A percentile compares a stretch with the other conserved stretches of the same genome.
Evolutionary conservation across 2,113 vertebrate species (phyloP).

Genomic region (Bucco capensis): DNA sequence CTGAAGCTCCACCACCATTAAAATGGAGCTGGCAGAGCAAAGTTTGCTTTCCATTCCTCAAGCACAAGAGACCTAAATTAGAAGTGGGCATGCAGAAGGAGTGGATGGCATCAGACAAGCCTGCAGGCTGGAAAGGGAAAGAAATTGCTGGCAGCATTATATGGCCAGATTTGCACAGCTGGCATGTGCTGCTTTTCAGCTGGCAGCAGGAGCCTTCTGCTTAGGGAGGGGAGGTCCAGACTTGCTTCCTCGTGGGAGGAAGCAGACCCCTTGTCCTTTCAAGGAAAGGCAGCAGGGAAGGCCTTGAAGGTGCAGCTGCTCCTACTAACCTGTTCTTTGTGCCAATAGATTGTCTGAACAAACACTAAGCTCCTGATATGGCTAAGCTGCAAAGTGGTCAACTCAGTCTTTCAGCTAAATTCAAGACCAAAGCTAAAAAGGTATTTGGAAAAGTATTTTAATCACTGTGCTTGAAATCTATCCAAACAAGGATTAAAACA

Average conservation of each 20-base stretch:
- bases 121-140: not conserved
- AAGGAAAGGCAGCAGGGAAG: not conserved
- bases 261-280: not conserved
- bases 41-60: not conserved
- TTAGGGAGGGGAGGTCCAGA: not conserved
- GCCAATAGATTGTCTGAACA: not conserved
- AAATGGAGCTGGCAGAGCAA: not conserved
- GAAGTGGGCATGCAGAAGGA: not conserved
- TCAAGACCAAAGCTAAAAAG: not conserved
- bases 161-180: slow-evolving; percentile 52
- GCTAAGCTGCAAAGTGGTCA: not conserved
- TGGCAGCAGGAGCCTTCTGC: slow-evolving; percentile 9
- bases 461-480: not conserved
- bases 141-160: slow-evolving; percentile 23
- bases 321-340: not conserved
- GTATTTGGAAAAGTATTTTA: not conserved
- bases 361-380: not conserved
- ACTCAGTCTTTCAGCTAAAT: not conserved
- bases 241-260: not conserved
- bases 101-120: not conserved
- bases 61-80: slow-evolving; percentile 1
- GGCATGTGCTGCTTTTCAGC: not conserved
- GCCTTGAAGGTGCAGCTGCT: not conserved
- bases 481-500: not conserved
- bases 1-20: not conserved